Evolutionary conservation across 1,140 invertebrate species (phyloP).

Genomic region (Listronotus bonariensis): DNA sequence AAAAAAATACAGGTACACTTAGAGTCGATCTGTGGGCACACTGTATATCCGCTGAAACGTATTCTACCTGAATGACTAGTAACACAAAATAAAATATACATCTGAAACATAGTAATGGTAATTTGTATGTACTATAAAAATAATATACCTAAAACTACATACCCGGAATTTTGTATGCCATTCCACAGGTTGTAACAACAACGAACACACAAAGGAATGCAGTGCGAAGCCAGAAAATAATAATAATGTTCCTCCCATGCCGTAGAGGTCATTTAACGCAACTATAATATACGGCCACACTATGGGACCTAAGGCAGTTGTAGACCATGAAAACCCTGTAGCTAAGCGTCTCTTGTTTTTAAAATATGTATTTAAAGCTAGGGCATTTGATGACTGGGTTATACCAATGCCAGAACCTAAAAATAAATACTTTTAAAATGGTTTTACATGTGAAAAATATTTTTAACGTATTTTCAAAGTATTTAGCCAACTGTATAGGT

Average conservation of each 20-base stretch:
- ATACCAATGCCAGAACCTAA: conserved; percentile 65
- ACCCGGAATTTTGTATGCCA: conserved; percentile 60
- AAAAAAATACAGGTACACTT: too few species aligned
- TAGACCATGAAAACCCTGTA: conserved; percentile 56
- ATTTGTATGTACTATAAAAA: too few species aligned
- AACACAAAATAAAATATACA: too few species aligned
- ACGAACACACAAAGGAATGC: conserved; percentile 55
- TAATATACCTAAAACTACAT: neutral
- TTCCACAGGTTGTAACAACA: conserved; percentile 59
- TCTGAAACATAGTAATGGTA: too few species aligned
- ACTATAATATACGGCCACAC: conserved; percentile 57
- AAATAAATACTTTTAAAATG: too few species aligned
- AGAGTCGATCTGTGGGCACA: too few species aligned
- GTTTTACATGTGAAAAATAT: too few species aligned
- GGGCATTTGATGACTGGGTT: conserved; percentile 62
- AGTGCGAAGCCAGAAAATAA: conserved; percentile 55
- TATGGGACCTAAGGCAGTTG: conserved; percentile 57
- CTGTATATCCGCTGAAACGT: too few species aligned
- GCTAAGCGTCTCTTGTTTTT: conserved; percentile 56
- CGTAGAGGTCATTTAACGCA: conserved; percentile 50
- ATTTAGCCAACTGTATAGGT: too few species aligned
- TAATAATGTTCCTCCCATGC: conserved; percentile 55
- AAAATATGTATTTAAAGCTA: conserved; percentile 60
- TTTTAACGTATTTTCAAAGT: too few species aligned
- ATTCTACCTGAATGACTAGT: too few species aligned